Percentiles rank a stretch among this genome's conserved stretches.
Evolutionary conservation across 1,140 invertebrate genomes (phyloP).

Genomic region (Drosophila pallidifrons): DNA sequence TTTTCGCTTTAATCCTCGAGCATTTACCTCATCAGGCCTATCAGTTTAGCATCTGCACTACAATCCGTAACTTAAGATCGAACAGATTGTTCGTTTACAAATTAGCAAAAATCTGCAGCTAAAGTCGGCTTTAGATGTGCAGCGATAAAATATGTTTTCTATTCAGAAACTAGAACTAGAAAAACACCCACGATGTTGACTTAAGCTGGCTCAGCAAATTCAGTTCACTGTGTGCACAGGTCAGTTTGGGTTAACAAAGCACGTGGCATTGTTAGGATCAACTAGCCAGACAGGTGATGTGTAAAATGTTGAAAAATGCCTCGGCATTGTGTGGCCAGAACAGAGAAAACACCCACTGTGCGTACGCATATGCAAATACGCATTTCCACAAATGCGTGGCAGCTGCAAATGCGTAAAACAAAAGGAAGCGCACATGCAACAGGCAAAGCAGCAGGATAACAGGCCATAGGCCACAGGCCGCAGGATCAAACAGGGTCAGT

Average conservation of each 20-base stretch:
- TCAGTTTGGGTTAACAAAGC: constrained; percentile 59
- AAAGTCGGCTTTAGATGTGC: not conserved
- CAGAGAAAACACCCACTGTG: constrained; percentile 64
- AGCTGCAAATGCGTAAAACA: constrained; percentile 64
- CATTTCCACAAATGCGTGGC: constrained; percentile 51
- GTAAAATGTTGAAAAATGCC: constrained; percentile 35
- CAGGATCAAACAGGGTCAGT: constrained; percentile 43
- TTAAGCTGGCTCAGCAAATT: constrained; percentile 31
- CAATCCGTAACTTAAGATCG: constrained; percentile 4
- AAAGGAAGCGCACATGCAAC: constrained; percentile 23
- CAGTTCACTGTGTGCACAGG: constrained; percentile 31
- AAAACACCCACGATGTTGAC: constrained; percentile 45
- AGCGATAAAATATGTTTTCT: constrained; percentile 6
- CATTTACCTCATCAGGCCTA: not conserved
- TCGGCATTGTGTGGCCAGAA: constrained; percentile 59
- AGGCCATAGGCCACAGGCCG: constrained; percentile 38
- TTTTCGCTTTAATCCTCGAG: not conserved
- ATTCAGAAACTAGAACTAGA: not conserved
- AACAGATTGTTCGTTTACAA: constrained; percentile 15
- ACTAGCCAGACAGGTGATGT: constrained; percentile 61
- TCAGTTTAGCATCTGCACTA: not conserved
- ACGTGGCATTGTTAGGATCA: constrained; percentile 59
- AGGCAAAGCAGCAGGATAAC: constrained; percentile 51
- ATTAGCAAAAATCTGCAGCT: constrained; percentile 40
- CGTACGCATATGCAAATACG: constrained; percentile 73